phyloP scores from a whole-genome alignment of 2,888 invertebrate species.

The Eupithecia subfuscata region DNA sequence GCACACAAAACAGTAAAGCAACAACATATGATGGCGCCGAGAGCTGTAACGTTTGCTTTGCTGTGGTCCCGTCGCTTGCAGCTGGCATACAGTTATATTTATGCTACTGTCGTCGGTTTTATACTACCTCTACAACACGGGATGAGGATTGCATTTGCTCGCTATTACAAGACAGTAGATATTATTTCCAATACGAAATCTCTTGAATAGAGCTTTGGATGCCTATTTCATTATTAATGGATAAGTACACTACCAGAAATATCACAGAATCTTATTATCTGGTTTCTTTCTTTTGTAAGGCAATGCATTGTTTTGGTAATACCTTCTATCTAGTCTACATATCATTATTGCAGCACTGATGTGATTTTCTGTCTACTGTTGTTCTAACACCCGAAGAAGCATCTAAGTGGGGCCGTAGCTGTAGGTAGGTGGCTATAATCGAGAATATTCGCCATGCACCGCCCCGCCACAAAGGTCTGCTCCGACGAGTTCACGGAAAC shows the following conservation, averaged over 20 bases:
- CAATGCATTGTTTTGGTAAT: background rate
- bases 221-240: background rate
- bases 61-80: background rate
- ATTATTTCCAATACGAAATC: background rate
- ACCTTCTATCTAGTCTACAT: too few species aligned
- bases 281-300: background rate
- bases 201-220: background rate
- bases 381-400: background rate
- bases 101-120: background rate
- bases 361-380: background rate
- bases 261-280: background rate
- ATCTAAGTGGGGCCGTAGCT: background rate
- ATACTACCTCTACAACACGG: background rate
- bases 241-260: background rate
- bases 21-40: background rate
- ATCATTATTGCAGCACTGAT: background rate
- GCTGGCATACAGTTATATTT: slow-evolving; percentile 6
- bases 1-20: slow-evolving; percentile 2
- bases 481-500: background rate
- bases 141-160: background rate
- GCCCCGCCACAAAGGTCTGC: background rate
- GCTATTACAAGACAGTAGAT: background rate
- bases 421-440: background rate
- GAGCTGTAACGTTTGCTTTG: slow-evolving; percentile 10
- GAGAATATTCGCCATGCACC: background rate